phyloP scores from a whole-genome alignment of 2,797 vertebrate genomes.

The Steatocranus sp. region DNA sequence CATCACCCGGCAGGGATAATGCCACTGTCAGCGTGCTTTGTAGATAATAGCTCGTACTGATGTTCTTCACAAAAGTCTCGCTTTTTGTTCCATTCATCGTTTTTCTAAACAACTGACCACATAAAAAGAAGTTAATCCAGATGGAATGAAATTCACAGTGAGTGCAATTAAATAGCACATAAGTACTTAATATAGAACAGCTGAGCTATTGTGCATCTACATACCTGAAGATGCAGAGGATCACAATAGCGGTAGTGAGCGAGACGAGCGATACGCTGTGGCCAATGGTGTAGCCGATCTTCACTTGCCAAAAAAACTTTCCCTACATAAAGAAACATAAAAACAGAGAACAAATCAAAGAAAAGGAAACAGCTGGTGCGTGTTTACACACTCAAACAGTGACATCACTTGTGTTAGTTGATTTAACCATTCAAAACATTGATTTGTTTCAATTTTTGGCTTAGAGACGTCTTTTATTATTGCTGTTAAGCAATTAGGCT shows the following conservation, averaged over 20 bases:
- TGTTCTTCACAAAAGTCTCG: neutral
- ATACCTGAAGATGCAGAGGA: slow-evolving; percentile 79
- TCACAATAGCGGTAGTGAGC: slow-evolving; percentile 83
- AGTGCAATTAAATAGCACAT: neutral
- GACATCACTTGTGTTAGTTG: neutral
- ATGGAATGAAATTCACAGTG: neutral
- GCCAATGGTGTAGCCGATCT: slow-evolving; percentile 91
- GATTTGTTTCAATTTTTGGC: neutral
- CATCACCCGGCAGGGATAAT: neutral
- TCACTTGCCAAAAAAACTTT: slow-evolving; percentile 82
- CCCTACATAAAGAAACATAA: slow-evolving; percentile 58
- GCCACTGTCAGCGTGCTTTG: neutral
- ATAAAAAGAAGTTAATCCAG: neutral
- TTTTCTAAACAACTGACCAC: neutral
- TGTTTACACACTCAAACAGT: neutral
- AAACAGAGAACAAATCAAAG: neutral
- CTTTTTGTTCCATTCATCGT: neutral
- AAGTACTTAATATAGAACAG: neutral
- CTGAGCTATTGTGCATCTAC: neutral
- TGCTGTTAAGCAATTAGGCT: accelerated
- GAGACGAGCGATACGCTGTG: slow-evolving; percentile 89
- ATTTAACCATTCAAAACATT: neutral
- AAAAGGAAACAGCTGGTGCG: neutral
- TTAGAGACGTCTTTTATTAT: neutral
- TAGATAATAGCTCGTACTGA: neutral